phyloP scores from a whole-genome alignment of 2,113 vertebrate genomes.

The Poecilia latipinna region DNA sequence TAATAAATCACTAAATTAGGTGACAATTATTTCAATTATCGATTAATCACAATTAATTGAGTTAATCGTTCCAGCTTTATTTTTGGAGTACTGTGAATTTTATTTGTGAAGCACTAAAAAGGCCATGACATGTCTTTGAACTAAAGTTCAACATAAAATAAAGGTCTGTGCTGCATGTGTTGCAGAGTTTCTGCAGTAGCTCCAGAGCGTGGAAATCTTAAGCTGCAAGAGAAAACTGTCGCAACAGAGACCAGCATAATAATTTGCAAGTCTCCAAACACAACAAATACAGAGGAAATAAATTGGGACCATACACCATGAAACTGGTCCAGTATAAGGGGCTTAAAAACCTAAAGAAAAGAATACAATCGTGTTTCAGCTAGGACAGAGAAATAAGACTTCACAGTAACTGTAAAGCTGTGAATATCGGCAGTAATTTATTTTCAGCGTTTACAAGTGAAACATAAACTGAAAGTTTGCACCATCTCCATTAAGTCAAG shows the following conservation, averaged over 20 bases:
- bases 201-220: neutral
- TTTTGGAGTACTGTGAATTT: no score
- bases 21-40: no score
- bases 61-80: no score
- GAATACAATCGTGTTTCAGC: neutral
- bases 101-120: no score
- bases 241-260: slow-evolving; percentile 1
- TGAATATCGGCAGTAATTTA: neutral
- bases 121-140: neutral
- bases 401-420: neutral
- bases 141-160: neutral
- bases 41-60: no score
- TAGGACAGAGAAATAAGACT: neutral
- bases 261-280: slow-evolving; percentile 1
- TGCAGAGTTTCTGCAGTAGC: slow-evolving; percentile 2
- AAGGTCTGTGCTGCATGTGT: neutral
- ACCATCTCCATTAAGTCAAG: neutral
- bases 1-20: no score
- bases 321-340: neutral
- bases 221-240: neutral
- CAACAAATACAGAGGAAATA: neutral
- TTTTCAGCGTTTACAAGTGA: neutral
- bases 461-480: neutral
- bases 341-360: neutral
- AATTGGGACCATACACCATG: neutral